Evolutionary conservation across 1,140 invertebrate genomes (phyloP).

Genomic region (Leptestheria dahalacensis): DNA sequence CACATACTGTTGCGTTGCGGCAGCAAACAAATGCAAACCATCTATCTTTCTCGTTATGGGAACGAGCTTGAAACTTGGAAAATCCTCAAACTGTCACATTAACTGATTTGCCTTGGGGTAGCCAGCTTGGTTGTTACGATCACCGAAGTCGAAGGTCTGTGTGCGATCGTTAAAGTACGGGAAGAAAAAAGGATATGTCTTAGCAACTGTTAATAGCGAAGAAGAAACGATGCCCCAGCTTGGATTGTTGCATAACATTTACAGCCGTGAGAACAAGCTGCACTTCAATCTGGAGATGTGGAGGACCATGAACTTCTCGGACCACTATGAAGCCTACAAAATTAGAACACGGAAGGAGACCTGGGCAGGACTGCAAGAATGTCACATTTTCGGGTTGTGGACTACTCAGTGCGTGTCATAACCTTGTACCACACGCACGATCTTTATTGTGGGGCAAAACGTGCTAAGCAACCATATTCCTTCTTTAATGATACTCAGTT

Average conservation of each 20-base stretch:
- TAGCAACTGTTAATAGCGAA: not conserved
- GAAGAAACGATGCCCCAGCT: not conserved
- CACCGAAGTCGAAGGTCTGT: not conserved
- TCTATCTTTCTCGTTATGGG: not conserved
- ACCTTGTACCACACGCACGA: not conserved
- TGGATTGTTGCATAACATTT: not conserved
- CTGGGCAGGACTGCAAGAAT: not conserved
- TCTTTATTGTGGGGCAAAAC: too few relatives aligned
- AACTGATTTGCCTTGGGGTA: too few relatives aligned
- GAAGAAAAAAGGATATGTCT: not conserved
- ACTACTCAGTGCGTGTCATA: not conserved
- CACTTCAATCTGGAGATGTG: not conserved
- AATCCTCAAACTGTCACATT: too few relatives aligned
- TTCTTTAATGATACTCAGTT: not conserved
- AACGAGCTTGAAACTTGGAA: not conserved
- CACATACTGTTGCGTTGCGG: slow-evolving; percentile 10
- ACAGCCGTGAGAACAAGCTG: not conserved
- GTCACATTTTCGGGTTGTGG: not conserved
- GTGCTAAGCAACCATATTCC: not conserved
- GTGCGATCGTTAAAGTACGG: not conserved
- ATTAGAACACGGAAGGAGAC: not conserved
- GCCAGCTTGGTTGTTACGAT: not conserved
- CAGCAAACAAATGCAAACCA: slow-evolving; percentile 11
- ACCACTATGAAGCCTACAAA: not conserved
- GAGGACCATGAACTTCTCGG: not conserved